A percentile compares a stretch with the other conserved stretches of the same genome.
These are phyloP conservation scores for Rattus rattus DNA, from an alignment of 2,113 vertebrate genomes.

Conservation along the genomic window DNA sequence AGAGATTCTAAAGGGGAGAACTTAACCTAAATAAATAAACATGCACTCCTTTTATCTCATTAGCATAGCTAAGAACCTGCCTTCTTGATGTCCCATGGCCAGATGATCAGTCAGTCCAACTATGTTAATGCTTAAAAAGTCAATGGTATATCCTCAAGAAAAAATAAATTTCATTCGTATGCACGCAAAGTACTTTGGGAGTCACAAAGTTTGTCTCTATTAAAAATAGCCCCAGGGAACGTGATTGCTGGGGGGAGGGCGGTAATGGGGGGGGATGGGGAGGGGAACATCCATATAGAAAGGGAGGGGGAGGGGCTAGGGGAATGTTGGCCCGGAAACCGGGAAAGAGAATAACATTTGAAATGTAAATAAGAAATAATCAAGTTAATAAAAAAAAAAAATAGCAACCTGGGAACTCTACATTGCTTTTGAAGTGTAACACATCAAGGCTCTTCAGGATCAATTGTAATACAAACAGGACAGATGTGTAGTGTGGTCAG, in stretches of 20 bases:
- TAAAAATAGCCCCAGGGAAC: no score
- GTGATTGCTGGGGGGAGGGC: no score
- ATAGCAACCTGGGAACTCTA: no score
- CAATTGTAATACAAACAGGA: slow-evolving; percentile 29
- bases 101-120: not conserved
- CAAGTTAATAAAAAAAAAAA: no score
- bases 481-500: not conserved
- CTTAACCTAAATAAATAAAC: not conserved
- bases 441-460: not conserved
- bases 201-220: not conserved
- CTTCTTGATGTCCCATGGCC: not conserved
- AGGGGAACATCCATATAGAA: no score
- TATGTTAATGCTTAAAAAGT: not conserved
- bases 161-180: not conserved
- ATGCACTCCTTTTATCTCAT: not conserved
- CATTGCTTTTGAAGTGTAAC: not conserved
- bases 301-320: no score
- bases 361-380: no score
- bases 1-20: not conserved
- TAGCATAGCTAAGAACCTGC: not conserved
- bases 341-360: no score
- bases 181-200: not conserved
- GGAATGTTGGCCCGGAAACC: no score
- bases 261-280: no score
- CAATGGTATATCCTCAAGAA: not conserved